A percentile compares a stretch with the other conserved stretches of the same genome.
Evolutionary conservation across 1,140 invertebrate genomes (phyloP).

Genomic region (Drosophila novamexicana): DNA sequence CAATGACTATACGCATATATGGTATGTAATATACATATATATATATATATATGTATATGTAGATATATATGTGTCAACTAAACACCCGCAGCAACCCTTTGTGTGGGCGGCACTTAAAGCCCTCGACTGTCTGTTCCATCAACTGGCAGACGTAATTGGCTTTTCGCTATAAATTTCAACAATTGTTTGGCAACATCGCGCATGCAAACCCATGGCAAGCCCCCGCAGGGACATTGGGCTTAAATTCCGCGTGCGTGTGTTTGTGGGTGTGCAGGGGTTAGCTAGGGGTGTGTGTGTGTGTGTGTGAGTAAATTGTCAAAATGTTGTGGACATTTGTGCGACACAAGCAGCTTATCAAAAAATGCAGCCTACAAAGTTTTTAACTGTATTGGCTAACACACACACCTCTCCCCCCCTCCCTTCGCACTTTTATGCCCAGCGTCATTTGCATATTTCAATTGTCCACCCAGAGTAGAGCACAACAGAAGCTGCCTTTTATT

Average conservation of each 20-base stretch:
- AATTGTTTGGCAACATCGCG: slow-evolving; percentile 56
- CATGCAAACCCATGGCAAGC: background rate
- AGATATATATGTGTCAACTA: slow-evolving; percentile 21
- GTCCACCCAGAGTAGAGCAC: background rate
- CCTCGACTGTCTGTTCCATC: slow-evolving; percentile 23
- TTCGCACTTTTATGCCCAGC: slow-evolving; percentile 11
- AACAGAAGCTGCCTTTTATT: slow-evolving; percentile 25
- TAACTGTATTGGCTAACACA: slow-evolving; percentile 28
- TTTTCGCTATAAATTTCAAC: slow-evolving; percentile 69
- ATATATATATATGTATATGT: slow-evolving; percentile 8
- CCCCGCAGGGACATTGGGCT: slow-evolving; percentile 39
- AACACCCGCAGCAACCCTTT: slow-evolving; percentile 28
- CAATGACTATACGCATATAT: slow-evolving; percentile 14
- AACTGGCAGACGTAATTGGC: slow-evolving; percentile 58
- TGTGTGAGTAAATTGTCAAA: slow-evolving; percentile 59
- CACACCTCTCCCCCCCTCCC: background rate
- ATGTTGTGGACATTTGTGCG: slow-evolving; percentile 45
- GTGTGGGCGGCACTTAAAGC: slow-evolving; percentile 29
- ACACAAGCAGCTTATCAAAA: slow-evolving; percentile 65
- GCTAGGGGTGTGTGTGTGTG: background rate
- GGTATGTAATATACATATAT: background rate
- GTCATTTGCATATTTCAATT: slow-evolving; percentile 75
- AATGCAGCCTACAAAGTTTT: slow-evolving; percentile 65
- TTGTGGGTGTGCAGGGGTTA: background rate
- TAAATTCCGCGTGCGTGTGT: slow-evolving; percentile 32